Evolutionary conservation across 2,113 vertebrate species (phyloP).

Genomic region (Corythaeola cristata): DNA sequence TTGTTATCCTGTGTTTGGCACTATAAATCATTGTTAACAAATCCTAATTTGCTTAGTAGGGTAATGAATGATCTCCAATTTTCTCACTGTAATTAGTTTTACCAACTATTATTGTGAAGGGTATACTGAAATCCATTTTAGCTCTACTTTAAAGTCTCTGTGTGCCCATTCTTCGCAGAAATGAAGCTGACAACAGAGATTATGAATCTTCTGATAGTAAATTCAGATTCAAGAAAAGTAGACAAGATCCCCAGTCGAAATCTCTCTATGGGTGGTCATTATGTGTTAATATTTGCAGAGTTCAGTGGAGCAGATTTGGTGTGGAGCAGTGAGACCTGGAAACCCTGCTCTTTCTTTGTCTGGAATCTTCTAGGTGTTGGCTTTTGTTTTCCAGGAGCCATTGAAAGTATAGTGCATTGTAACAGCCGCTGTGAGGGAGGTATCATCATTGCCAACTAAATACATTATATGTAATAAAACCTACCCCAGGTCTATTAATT

Average conservation of each 20-base stretch:
- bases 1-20: constrained; percentile 15
- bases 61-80: constrained; percentile 69
- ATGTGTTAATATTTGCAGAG: constrained; percentile 29
- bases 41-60: constrained; percentile 65
- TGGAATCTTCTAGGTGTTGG: constrained; percentile 4
- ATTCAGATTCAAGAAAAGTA: neutral
- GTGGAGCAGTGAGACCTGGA: neutral
- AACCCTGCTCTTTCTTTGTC: constrained; percentile 31
- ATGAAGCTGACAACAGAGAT: neutral
- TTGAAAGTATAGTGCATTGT: constrained; percentile 45
- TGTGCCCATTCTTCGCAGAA: constrained; percentile 37
- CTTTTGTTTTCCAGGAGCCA: constrained; percentile 55
- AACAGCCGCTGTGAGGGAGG: constrained; percentile 35
- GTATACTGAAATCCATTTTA: constrained; percentile 18
- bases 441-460: constrained; percentile 30
- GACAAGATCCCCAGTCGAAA: neutral
- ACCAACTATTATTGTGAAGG: constrained; percentile 45
- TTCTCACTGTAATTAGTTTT: constrained; percentile 71
- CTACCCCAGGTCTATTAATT: constrained; percentile 58
- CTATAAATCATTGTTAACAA: constrained; percentile 71
- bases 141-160: constrained; percentile 28
- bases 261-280: neutral
- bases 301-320: neutral
- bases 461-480: constrained; percentile 51
- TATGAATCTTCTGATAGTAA: neutral